phyloP scores from a whole-genome alignment of 2,888 invertebrate species.

The Dolichomitus sp. region DNA sequence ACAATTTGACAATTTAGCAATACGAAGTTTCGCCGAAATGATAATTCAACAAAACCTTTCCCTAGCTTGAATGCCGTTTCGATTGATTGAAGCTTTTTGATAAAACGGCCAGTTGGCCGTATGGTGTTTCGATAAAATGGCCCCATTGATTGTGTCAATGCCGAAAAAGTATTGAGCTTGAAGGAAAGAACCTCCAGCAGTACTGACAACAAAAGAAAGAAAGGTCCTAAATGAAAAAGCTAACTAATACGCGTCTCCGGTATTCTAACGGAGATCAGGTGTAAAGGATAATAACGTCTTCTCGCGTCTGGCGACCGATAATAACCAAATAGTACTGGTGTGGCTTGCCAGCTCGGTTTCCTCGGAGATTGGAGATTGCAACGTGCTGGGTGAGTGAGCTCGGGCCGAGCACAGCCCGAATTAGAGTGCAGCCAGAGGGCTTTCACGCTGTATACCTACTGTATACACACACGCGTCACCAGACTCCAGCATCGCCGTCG shows the following conservation, averaged over 20 bases:
- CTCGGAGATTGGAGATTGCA: slow-evolving; percentile 47
- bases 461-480: slow-evolving; percentile 21
- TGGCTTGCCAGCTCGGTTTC: slow-evolving; percentile 52
- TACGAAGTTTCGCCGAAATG: too few species aligned
- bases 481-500: not conserved
- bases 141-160: too few species aligned
- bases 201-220: not conserved
- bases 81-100: too few species aligned
- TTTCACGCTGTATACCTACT: slow-evolving; percentile 38
- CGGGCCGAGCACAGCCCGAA: slow-evolving; percentile 28
- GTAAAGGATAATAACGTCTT: slow-evolving; percentile 79
- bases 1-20: too few species aligned
- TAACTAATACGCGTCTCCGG: not conserved
- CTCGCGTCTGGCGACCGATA: slow-evolving; percentile 78
- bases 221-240: not conserved
- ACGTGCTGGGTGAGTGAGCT: slow-evolving; percentile 38
- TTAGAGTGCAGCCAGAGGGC: slow-evolving; percentile 36
- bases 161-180: not conserved
- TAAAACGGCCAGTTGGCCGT: too few species aligned
- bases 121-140: too few species aligned
- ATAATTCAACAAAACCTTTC: too few species aligned
- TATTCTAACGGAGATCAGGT: slow-evolving; percentile 71
- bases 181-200: not conserved
- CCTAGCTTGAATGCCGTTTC: too few species aligned
- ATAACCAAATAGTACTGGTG: slow-evolving; percentile 78